Conservation (phyloP, 2,888 invertebrate species). For the Acutogordius australiensis region DNA sequence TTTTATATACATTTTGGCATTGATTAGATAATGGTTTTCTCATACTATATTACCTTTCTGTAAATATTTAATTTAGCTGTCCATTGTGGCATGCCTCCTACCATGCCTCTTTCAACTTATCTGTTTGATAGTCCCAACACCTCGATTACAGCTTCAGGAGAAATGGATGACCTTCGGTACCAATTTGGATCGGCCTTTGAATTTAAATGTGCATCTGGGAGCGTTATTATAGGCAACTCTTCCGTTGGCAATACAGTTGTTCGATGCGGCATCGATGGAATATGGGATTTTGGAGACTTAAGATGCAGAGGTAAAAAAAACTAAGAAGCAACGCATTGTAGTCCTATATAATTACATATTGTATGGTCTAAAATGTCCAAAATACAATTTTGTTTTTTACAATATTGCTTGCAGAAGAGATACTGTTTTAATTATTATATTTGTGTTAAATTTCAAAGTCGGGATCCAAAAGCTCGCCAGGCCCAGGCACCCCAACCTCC, state of each 20-base stretch:
- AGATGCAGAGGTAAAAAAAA: constrained; percentile 56
- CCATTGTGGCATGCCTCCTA: constrained; percentile 63
- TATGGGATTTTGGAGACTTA: constrained; percentile 86
- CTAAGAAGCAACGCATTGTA: no score
- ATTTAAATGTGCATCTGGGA: constrained; percentile 67
- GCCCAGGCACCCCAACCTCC: no score
- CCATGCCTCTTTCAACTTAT: constrained; percentile 76
- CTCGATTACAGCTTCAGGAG: not conserved
- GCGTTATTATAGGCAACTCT: constrained; percentile 66
- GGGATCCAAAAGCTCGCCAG: no score
- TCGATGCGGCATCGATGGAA: constrained; percentile 57
- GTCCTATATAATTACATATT: no score
- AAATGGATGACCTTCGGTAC: no score
- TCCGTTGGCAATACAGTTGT: constrained; percentile 67
- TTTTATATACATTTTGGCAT: not conserved
- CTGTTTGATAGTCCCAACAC: constrained; percentile 30
- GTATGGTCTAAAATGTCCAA: no score
- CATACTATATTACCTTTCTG: not conserved
- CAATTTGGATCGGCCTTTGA: constrained; percentile 65
- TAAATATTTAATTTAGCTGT: constrained; percentile 27
- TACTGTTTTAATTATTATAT: no score
- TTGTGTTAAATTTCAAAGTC: no score
- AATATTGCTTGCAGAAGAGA: no score
- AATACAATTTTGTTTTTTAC: no score
- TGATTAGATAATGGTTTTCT: not conserved